A percentile compares a stretch with the other conserved stretches of the same genome.
Evolutionary conservation across 1,140 invertebrate genomes (phyloP).

Genomic region (Tetraneura akinire): DNA sequence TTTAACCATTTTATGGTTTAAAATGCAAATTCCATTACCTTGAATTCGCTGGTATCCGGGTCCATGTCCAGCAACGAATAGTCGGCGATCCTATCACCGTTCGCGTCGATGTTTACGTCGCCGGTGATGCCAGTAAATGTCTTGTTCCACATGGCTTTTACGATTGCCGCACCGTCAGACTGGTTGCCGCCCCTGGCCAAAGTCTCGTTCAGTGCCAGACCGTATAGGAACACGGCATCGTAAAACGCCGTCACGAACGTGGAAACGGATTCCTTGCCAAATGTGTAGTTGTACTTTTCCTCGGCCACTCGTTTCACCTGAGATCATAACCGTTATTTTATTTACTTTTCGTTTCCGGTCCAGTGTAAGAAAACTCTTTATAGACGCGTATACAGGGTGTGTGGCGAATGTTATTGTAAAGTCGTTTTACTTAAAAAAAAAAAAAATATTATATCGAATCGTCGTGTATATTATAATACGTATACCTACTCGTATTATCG

Average conservation of each 20-base stretch:
- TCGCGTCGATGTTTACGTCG: constrained; percentile 84
- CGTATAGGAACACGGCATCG: constrained; percentile 91
- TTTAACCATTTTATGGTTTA: background rate
- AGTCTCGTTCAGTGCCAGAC: constrained; percentile 85
- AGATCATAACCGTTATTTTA: no score
- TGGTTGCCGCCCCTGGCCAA: constrained; percentile 68
- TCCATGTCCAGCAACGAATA: constrained; percentile 91
- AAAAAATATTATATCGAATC: no score
- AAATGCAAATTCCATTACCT: constrained; percentile 62
- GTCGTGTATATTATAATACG: no score
- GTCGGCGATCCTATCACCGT: constrained; percentile 87
- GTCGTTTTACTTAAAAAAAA: no score
- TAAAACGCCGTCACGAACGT: constrained; percentile 94
- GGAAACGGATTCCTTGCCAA: constrained; percentile 73
- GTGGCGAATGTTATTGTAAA: no score
- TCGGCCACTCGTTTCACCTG: constrained; percentile 79
- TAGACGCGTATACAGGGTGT: no score
- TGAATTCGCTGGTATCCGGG: constrained; percentile 76
- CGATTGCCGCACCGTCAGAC: constrained; percentile 66
- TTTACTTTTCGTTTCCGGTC: no score
- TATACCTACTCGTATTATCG: no score
- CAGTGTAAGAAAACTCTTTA: no score
- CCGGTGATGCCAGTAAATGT: constrained; percentile 89
- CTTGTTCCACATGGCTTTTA: constrained; percentile 85
- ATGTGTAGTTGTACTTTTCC: constrained; percentile 78